Conservation (phyloP, 2,113 vertebrate species). For the Phycodurus eques region DNA sequence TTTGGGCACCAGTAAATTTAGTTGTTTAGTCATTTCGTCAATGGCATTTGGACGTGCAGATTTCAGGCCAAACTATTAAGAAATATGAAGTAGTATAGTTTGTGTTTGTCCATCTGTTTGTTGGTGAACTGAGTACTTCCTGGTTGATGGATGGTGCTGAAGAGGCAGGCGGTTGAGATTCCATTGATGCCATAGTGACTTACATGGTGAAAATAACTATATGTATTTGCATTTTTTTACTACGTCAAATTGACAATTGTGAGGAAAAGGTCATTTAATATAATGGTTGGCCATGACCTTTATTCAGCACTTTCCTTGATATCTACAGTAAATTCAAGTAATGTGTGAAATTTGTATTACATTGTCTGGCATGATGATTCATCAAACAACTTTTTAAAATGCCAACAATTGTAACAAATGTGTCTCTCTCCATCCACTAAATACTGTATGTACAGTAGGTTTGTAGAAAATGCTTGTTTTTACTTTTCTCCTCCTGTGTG, state of each 20-base stretch:
- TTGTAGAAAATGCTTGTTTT: background rate
- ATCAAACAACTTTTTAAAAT: background rate
- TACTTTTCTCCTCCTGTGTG: slow-evolving; percentile 16
- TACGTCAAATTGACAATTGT: background rate
- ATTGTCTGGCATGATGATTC: background rate
- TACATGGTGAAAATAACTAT: background rate
- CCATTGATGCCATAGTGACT: background rate
- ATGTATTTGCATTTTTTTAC: background rate
- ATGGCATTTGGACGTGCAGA: background rate
- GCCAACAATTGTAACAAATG: background rate
- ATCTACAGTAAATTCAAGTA: background rate
- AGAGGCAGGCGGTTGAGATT: background rate
- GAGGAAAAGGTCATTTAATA: no score
- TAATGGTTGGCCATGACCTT: background rate
- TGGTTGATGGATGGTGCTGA: background rate
- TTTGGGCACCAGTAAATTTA: background rate
- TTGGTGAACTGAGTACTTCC: background rate
- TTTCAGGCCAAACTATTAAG: no score
- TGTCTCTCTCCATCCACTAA: background rate
- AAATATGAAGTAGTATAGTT: no score
- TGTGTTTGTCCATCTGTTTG: no score
- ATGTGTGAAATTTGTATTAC: background rate
- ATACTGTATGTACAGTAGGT: background rate
- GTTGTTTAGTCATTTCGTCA: background rate
- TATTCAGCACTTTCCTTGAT: background rate